Conservation (phyloP, 1,140 invertebrate species). For the Drosophila novamexicana region DNA sequence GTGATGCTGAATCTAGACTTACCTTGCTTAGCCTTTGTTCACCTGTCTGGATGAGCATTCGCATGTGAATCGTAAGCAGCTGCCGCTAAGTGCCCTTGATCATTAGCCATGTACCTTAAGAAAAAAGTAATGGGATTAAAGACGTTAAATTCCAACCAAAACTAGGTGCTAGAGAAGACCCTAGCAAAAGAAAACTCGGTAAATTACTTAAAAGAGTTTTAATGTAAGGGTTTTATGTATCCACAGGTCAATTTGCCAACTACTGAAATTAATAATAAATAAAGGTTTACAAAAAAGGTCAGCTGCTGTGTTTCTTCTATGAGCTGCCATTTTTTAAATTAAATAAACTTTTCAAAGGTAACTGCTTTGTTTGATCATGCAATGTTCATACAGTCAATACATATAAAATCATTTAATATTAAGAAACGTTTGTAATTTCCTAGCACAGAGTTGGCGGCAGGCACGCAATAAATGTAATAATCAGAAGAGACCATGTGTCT, state of each 20-base stretch:
- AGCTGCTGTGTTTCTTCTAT: neutral
- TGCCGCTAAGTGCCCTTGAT: conserved; percentile 62
- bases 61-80: conserved; percentile 39
- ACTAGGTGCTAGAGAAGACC: conserved; percentile 9
- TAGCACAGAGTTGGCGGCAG: neutral
- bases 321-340: neutral
- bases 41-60: conserved; percentile 23
- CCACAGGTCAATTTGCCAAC: too few relatives aligned
- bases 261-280: conserved; percentile 33
- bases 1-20: conserved; percentile 9
- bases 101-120: conserved; percentile 51
- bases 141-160: conserved; percentile 40
- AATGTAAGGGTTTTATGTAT: too few relatives aligned
- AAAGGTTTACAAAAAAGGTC: conserved; percentile 55
- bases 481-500: neutral
- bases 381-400: too few relatives aligned
- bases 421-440: too few relatives aligned
- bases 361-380: too few relatives aligned
- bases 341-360: neutral
- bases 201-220: conserved; percentile 53
- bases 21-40: conserved; percentile 5
- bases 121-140: conserved; percentile 52
- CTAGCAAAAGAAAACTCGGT: conserved; percentile 73
- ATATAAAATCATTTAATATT: too few relatives aligned
- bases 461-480: neutral